These are phyloP conservation scores for Lutjanus erythropterus DNA, from an alignment of 2,113 vertebrate species.

Conservation along the genomic window DNA sequence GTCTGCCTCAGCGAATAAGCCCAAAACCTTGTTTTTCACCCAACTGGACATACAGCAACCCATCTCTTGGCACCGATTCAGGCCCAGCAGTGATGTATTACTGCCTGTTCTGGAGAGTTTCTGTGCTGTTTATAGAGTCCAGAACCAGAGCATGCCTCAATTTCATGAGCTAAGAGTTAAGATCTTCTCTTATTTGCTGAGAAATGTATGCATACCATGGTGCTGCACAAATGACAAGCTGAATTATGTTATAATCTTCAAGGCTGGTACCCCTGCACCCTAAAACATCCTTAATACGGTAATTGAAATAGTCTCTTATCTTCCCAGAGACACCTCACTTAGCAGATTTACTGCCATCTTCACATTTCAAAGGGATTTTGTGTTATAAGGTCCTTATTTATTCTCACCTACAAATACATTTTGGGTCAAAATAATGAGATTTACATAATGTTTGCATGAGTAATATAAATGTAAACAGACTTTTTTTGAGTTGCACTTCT, in stretches of 20 bases:
- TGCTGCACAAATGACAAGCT: neutral
- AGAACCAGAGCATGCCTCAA: neutral
- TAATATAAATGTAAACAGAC: neutral
- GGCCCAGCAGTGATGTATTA: neutral
- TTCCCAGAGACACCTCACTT: neutral
- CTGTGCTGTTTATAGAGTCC: neutral
- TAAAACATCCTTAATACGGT: neutral
- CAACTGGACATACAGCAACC: conserved; percentile 1
- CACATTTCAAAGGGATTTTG: conserved; percentile 2
- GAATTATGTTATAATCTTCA: neutral
- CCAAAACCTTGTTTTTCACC: conserved; percentile 40
- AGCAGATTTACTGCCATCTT: neutral
- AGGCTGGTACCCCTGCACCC: neutral
- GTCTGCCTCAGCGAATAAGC: conserved; percentile 24
- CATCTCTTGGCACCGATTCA: neutral
- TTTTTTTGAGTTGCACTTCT: neutral
- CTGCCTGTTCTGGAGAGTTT: neutral
- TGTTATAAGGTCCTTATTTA: neutral
- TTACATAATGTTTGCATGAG: conserved; percentile 12
- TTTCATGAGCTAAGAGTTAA: neutral
- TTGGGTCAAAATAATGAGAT: neutral
- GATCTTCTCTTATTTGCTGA: neutral
- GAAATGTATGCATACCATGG: neutral
- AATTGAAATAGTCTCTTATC: neutral
- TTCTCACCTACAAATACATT: neutral